phyloP scores from a whole-genome alignment of 2,888 invertebrate species.

The Notodonta dromedarius region DNA sequence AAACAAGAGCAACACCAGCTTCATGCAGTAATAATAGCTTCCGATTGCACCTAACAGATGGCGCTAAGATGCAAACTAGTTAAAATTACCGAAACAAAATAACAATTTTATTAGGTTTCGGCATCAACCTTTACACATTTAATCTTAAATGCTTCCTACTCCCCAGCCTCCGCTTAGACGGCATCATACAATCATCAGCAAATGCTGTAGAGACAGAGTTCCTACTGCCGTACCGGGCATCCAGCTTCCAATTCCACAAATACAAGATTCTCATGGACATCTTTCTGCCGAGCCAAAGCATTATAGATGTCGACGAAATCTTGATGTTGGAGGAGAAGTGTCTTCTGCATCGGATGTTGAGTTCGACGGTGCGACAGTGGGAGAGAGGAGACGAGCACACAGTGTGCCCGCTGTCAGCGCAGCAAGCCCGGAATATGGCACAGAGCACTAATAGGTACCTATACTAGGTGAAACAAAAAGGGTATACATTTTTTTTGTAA shows the following conservation, averaged over 20 bases:
- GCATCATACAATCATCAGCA: constrained; percentile 81
- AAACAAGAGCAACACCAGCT: not conserved
- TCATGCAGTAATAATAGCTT: constrained; percentile 2
- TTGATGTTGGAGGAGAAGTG: constrained; percentile 77
- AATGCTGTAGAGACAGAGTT: constrained; percentile 74
- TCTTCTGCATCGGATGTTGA: constrained; percentile 82
- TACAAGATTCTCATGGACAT: constrained; percentile 84
- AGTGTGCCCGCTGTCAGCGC: constrained; percentile 75
- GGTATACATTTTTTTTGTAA: no score
- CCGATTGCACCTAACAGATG: not conserved
- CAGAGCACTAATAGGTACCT: constrained; percentile 43
- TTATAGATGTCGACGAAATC: constrained; percentile 62
- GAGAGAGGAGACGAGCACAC: constrained; percentile 84
- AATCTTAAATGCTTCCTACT: constrained; percentile 1
- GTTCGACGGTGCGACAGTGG: constrained; percentile 83
- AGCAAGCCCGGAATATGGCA: constrained; percentile 59
- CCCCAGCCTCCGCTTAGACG: constrained; percentile 85
- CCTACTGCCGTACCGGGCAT: constrained; percentile 83
- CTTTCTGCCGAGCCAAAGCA: constrained; percentile 80
- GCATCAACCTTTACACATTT: not conserved
- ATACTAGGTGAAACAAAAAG: no score
- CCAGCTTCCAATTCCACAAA: constrained; percentile 84
- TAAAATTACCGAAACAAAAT: not conserved
- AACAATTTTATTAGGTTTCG: no score
- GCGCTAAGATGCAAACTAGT: not conserved